These are phyloP conservation scores for Limnephilus auricula DNA, from an alignment of 2,888 invertebrate species.

Conservation along the genomic window DNA sequence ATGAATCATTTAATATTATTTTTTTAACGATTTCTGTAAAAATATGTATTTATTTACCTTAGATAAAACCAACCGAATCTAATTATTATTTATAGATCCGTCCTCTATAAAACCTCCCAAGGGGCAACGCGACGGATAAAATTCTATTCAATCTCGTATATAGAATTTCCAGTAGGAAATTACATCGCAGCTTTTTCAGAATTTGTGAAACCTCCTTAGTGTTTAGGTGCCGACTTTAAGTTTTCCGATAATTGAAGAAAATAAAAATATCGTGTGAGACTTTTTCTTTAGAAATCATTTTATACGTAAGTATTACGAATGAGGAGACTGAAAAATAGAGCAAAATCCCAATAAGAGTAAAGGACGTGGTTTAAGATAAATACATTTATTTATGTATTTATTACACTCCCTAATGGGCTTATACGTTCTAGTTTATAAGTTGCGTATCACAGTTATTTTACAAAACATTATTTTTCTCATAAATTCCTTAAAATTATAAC, in stretches of 20 bases:
- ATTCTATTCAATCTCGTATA: not conserved
- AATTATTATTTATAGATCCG: not conserved
- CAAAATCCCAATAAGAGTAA: not conserved
- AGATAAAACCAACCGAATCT: not conserved
- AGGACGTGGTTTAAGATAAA: not conserved
- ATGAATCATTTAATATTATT: not conserved
- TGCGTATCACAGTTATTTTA: too few relatives aligned
- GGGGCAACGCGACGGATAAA: not conserved
- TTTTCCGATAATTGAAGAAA: not conserved
- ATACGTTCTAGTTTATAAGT: too few relatives aligned
- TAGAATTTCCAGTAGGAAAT: not conserved
- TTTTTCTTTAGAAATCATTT: not conserved
- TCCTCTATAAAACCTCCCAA: not conserved
- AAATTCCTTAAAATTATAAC: too few relatives aligned
- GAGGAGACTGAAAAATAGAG: not conserved
- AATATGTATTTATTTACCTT: not conserved
- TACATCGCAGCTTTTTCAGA: not conserved
- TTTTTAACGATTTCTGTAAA: not conserved
- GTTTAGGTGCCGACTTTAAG: not conserved
- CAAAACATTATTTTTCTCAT: too few relatives aligned
- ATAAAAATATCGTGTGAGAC: not conserved
- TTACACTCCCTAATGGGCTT: too few relatives aligned
- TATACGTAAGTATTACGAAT: not conserved
- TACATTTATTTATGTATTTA: too few relatives aligned
- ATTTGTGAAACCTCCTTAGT: not conserved